A percentile compares a stretch with the other conserved stretches of the same genome.
Conservation (phyloP, 2,797 vertebrate genomes). For the Falco naumanni region DNA sequence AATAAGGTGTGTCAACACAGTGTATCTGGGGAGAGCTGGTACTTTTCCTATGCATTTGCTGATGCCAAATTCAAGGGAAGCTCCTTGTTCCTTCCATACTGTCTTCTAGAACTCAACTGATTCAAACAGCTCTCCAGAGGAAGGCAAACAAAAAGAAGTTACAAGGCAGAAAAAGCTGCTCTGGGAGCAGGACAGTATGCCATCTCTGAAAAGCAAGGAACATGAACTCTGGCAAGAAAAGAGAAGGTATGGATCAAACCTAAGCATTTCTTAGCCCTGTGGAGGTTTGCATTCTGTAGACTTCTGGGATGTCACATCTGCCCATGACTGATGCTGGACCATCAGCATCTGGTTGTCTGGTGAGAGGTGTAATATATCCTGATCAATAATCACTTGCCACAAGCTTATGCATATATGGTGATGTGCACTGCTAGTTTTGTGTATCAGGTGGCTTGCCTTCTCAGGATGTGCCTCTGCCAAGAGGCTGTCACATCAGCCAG, state of each 20-base stretch:
- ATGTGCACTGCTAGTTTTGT: not conserved
- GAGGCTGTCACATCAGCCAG: not conserved
- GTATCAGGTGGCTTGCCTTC: not conserved
- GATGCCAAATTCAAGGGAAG: not conserved
- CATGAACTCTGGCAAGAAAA: slow-evolving; percentile 42
- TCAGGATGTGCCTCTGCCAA: not conserved
- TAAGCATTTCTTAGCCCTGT: not conserved
- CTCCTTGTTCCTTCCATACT: not conserved
- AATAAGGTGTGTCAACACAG: not conserved
- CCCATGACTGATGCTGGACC: not conserved
- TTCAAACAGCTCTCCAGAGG: slow-evolving; percentile 58
- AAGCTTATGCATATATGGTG: rapidly evolving
- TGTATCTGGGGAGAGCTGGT: not conserved
- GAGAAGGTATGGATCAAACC: slow-evolving; percentile 56
- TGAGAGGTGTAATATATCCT: not conserved
- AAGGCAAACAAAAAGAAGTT: slow-evolving; percentile 74
- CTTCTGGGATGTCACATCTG: not conserved
- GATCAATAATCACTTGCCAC: rapidly evolving
- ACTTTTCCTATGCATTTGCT: not conserved
- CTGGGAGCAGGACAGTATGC: slow-evolving; percentile 37
- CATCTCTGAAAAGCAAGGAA: slow-evolving; percentile 46
- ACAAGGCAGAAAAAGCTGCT: slow-evolving; percentile 58
- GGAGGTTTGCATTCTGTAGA: not conserved
- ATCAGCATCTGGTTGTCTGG: not conserved
- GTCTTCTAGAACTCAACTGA: slow-evolving; percentile 65